A percentile compares a stretch with the other conserved stretches of the same genome.
Evolutionary conservation across 92 coral and sea anemone species (phyloP).

Genomic region (Siderastrea radians): DNA sequence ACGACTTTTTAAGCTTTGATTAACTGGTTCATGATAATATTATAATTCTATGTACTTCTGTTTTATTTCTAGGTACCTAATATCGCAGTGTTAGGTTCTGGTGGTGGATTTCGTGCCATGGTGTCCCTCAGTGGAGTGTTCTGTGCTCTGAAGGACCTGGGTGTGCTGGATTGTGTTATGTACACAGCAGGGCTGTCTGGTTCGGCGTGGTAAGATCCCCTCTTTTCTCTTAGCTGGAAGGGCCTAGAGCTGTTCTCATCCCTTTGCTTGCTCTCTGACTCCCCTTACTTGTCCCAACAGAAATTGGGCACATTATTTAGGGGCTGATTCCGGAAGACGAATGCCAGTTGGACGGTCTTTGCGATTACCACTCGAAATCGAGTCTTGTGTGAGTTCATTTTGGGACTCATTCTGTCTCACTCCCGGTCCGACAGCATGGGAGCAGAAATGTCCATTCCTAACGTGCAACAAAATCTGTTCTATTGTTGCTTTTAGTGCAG

Average conservation of each 20-base stretch:
- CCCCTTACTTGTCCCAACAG: too few relatives aligned
- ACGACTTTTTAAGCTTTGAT: too few relatives aligned
- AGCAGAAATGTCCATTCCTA: too few relatives aligned
- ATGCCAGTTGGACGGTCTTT: too few relatives aligned
- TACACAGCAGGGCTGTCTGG: conserved; percentile 92
- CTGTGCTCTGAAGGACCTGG: conserved; percentile 83
- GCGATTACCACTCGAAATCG: too few relatives aligned
- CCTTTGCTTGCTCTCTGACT: neutral
- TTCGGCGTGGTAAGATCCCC: conserved; percentile 82
- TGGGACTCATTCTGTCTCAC: too few relatives aligned
- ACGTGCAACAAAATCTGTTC: too few relatives aligned
- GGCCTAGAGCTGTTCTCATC: neutral
- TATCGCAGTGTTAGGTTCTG: conserved; percentile 91
- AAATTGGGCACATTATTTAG: too few relatives aligned
- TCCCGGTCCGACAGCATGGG: too few relatives aligned
- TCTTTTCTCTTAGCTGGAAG: neutral
- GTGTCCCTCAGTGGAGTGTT: conserved; percentile 54
- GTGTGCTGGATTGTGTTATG: conserved; percentile 81
- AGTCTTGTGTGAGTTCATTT: too few relatives aligned
- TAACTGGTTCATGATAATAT: neutral
- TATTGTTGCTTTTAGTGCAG: too few relatives aligned
- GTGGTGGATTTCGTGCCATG: conserved; percentile 90
- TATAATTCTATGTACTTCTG: neutral
- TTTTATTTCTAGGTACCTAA: conserved; percentile 77
- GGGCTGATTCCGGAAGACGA: too few relatives aligned